Percentiles rank a stretch among this genome's conserved stretches.
These are phyloP conservation scores for Gonioctena quinquepunctata DNA, from an alignment of 1,140 invertebrate genomes.

Conservation along the genomic window DNA sequence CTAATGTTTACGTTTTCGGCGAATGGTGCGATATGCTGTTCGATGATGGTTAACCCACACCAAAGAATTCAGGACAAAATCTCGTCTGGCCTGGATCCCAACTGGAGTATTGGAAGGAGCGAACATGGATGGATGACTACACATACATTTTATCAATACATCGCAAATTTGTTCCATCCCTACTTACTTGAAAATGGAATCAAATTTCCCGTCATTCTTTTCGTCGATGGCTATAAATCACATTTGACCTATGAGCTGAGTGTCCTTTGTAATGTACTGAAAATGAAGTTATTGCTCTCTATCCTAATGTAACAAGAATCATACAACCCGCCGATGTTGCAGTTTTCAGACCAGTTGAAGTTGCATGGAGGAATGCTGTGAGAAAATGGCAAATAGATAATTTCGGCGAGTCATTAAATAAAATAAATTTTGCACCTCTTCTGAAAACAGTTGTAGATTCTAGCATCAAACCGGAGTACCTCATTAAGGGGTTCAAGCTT, in stretches of 20 bases:
- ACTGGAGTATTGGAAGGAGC: slow-evolving; percentile 50
- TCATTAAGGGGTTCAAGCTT: background rate
- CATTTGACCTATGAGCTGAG: slow-evolving; percentile 46
- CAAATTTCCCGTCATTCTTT: slow-evolving; percentile 49
- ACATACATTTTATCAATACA: slow-evolving; percentile 54
- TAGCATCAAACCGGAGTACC: background rate
- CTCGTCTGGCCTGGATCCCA: slow-evolving; percentile 28
- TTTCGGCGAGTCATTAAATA: background rate
- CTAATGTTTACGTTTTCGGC: slow-evolving; percentile 19
- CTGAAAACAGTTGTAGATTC: background rate
- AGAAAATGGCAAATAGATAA: slow-evolving; percentile 16
- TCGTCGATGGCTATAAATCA: slow-evolving; percentile 56
- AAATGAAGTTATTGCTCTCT: slow-evolving; percentile 49
- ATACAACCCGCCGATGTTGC: slow-evolving; percentile 55
- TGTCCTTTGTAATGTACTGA: background rate
- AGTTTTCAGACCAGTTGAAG: slow-evolving; percentile 45
- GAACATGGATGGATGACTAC: slow-evolving; percentile 56
- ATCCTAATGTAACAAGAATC: slow-evolving; percentile 48
- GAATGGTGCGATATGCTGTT: slow-evolving; percentile 33
- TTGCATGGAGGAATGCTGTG: slow-evolving; percentile 16
- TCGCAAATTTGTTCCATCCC: slow-evolving; percentile 14
- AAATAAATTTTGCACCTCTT: background rate
- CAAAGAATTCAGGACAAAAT: slow-evolving; percentile 39
- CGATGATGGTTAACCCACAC: slow-evolving; percentile 54
- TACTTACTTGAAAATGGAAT: slow-evolving; percentile 34